Evolutionary conservation across 35 echinoderm and acorn worm genomes (phyloP).

Genomic region (Stichopus chloronotus): DNA sequence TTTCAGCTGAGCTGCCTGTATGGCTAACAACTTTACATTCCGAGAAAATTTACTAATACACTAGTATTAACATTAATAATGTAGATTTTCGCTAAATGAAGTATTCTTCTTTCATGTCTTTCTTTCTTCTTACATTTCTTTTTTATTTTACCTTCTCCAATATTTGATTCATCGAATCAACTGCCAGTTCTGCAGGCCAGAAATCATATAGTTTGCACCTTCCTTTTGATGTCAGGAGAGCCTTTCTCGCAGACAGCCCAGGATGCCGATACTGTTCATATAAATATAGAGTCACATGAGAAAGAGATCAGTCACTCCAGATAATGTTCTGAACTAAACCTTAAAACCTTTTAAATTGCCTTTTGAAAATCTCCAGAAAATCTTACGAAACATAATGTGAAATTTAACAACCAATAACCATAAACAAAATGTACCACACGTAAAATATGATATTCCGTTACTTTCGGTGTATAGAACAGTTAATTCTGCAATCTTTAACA

Average conservation of each 20-base stretch:
- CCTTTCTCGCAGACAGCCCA: neutral
- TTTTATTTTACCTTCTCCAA: neutral
- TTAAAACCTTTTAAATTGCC: neutral
- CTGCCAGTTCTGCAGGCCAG: neutral
- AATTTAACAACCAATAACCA: neutral
- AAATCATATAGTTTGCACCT: slow-evolving; percentile 47
- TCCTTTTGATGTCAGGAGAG: neutral
- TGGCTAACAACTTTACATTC: too few species aligned
- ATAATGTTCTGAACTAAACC: neutral
- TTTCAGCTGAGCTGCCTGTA: too few species aligned
- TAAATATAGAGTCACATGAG: neutral
- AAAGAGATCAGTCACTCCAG: neutral
- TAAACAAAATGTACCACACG: neutral
- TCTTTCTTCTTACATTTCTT: too few species aligned
- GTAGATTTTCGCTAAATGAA: too few species aligned
- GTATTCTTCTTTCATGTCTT: too few species aligned
- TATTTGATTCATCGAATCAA: neutral
- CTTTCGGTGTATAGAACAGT: neutral
- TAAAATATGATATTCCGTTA: neutral
- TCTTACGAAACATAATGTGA: neutral
- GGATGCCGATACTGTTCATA: slow-evolving; percentile 18
- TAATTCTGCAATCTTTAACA: too few species aligned
- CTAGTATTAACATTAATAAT: too few species aligned
- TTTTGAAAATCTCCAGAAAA: neutral
- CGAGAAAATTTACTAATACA: too few species aligned